These are phyloP conservation scores for Hippopotamyrus pictus DNA, from an alignment of 2,797 vertebrate genomes.

Conservation along the genomic window DNA sequence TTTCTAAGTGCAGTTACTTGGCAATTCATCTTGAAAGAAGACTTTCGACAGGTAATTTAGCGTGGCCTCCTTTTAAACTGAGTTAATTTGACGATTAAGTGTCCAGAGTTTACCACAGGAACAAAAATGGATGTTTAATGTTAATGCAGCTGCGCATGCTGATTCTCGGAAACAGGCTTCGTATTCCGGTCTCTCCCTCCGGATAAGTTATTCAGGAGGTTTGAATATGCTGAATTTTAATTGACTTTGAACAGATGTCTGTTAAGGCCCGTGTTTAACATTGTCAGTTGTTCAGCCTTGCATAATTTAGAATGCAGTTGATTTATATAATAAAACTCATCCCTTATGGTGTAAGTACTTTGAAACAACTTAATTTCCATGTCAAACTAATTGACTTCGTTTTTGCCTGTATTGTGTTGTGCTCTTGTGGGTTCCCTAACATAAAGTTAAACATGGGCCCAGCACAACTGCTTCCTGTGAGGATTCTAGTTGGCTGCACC, in stretches of 20 bases:
- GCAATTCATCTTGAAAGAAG: not conserved
- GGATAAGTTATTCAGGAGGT: not conserved
- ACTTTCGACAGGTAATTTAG: not conserved
- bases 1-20: constrained; percentile 1
- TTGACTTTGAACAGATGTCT: not conserved
- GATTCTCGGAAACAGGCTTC: not conserved
- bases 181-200: not conserved
- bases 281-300: not conserved
- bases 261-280: not conserved
- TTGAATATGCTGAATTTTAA: not conserved
- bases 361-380: not conserved
- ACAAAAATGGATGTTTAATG: not conserved
- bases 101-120: not conserved
- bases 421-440: not conserved
- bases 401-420: not conserved
- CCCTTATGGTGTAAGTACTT: not conserved
- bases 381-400: not conserved
- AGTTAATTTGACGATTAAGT: not conserved
- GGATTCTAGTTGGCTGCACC: not conserved
- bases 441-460: not conserved
- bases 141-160: not conserved
- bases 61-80: not conserved
- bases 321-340: not conserved
- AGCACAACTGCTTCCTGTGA: not conserved
- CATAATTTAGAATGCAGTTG: not conserved